phyloP scores from a whole-genome alignment of 2,113 vertebrate genomes.

The Xenopus laevis region DNA sequence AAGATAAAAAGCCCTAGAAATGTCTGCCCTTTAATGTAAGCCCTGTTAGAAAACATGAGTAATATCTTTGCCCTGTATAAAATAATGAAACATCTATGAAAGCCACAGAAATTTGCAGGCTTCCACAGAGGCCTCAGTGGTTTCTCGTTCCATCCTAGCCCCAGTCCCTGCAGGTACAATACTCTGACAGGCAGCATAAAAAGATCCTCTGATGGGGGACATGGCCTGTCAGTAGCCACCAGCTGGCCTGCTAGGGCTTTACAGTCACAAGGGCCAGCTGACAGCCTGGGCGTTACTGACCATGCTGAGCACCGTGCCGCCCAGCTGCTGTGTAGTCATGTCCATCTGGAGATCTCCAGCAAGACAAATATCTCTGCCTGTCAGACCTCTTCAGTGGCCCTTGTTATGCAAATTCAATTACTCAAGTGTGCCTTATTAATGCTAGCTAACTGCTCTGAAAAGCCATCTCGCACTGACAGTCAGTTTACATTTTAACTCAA shows the following conservation, averaged over 20 bases:
- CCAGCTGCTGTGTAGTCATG: constrained; percentile 87
- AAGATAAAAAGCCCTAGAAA: too few species aligned
- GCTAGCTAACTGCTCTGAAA: constrained; percentile 77
- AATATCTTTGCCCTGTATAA: too few species aligned
- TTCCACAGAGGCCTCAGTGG: constrained; percentile 21
- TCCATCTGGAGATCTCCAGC: constrained; percentile 82
- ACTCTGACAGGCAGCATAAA: constrained; percentile 75
- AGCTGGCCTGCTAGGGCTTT: constrained; percentile 79
- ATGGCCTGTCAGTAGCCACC: constrained; percentile 79
- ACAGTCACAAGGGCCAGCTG: constrained; percentile 75
- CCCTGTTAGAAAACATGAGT: too few species aligned
- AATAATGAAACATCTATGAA: constrained; percentile 5
- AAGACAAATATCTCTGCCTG: constrained; percentile 81
- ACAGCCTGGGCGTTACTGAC: constrained; percentile 75
- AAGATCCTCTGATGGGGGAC: constrained; percentile 68
- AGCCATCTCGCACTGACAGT: constrained; percentile 75
- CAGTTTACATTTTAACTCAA: constrained; percentile 65
- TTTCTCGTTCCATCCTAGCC: constrained; percentile 67
- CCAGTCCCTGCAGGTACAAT: constrained; percentile 69
- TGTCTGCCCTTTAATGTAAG: too few species aligned
- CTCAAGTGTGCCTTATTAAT: constrained; percentile 81
- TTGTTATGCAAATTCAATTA: constrained; percentile 98
- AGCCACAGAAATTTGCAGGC: constrained; percentile 34
- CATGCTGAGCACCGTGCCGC: constrained; percentile 80
- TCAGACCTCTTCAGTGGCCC: constrained; percentile 71